These are phyloP conservation scores for Anser cygnoides DNA, from an alignment of 2,113 vertebrate genomes.

Conservation along the genomic window DNA sequence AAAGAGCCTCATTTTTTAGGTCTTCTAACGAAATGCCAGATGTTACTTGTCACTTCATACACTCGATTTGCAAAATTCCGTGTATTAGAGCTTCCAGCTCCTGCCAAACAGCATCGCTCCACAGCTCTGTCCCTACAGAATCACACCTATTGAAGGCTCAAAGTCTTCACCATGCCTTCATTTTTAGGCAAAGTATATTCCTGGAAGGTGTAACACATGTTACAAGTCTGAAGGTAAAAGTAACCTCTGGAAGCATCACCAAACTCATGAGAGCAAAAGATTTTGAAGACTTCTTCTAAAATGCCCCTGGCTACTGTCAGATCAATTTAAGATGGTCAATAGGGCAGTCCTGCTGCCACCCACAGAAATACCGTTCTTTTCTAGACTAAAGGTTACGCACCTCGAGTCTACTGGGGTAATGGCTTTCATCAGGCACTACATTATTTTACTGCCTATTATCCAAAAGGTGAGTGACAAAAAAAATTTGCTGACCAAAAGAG, in stretches of 20 bases:
- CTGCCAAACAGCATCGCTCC: neutral
- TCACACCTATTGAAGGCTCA: neutral
- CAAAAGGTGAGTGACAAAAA: neutral
- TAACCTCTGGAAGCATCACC: neutral
- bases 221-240: neutral
- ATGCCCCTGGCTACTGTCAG: neutral
- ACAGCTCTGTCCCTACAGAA: neutral
- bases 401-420: neutral
- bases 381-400: neutral
- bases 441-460: neutral
- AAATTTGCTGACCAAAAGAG: neutral
- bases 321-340: fast-evolving
- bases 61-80: neutral
- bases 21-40: neutral
- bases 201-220: neutral
- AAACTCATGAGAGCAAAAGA: neutral
- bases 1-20: neutral
- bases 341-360: neutral
- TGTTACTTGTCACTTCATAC: neutral
- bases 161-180: neutral
- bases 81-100: neutral
- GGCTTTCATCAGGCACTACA: neutral
- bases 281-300: neutral
- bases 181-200: neutral
- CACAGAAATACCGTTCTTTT: neutral